Conservation (phyloP, 2,888 invertebrate species). For the Eledona agricola region DNA sequence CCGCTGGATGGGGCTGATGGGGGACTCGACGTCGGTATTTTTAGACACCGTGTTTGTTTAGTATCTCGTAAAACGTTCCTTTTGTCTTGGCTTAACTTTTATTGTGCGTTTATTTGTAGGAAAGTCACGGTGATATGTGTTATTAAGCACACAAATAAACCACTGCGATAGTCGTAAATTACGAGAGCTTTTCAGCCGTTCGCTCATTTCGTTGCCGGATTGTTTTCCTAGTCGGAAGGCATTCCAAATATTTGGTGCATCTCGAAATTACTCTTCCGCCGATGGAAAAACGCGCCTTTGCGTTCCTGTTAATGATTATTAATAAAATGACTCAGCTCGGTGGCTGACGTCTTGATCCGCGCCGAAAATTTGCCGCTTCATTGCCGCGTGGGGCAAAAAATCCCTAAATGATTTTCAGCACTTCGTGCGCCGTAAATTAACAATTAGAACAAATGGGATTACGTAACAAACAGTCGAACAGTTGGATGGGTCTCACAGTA, state of each 20-base stretch:
- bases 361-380: background rate
- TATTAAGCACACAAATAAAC: constrained; percentile 41
- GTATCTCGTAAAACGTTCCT: constrained; percentile 44
- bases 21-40: constrained; percentile 40
- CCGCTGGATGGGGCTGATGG: constrained; percentile 9
- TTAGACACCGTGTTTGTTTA: constrained; percentile 47
- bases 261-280: constrained; percentile 16
- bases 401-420: constrained; percentile 28
- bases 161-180: constrained; percentile 33
- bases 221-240: constrained; percentile 5
- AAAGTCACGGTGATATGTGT: constrained; percentile 44
- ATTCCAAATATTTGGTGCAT: constrained; percentile 24
- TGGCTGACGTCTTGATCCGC: constrained; percentile 2
- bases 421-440: constrained; percentile 26
- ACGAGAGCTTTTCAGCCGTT: constrained; percentile 28
- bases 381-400: constrained; percentile 2
- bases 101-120: constrained; percentile 46
- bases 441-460: constrained; percentile 37
- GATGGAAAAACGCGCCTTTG: no score
- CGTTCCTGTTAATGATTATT: no score
- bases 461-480: constrained; percentile 37
- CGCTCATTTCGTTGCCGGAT: constrained; percentile 17
- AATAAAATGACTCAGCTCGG: no score
- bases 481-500: constrained; percentile 33
- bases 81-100: constrained; percentile 44